phyloP scores from a whole-genome alignment of 2,888 invertebrate genomes.

The Ectemnius cavifrons region DNA sequence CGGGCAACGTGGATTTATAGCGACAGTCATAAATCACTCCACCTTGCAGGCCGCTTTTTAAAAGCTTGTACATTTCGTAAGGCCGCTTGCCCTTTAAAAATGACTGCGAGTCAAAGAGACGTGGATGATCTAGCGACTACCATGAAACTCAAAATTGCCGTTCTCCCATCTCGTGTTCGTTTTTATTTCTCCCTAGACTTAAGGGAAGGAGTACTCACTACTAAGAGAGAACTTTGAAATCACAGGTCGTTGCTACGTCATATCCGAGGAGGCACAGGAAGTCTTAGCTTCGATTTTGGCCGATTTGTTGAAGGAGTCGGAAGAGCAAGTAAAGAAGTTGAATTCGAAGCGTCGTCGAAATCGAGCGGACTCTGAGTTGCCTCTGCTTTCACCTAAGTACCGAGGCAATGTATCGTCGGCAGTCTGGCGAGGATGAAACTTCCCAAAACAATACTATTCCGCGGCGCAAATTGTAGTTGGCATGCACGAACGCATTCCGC shows the following conservation, averaged over 20 bases:
- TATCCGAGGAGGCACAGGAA: background rate
- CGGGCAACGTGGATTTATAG: too few relatives aligned
- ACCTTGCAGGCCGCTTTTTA: too few relatives aligned
- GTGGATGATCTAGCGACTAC: too few relatives aligned
- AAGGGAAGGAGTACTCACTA: too few relatives aligned
- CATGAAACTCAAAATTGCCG: too few relatives aligned
- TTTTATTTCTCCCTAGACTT: too few relatives aligned
- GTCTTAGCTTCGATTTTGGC: slow-evolving; percentile 48
- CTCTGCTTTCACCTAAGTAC: slow-evolving; percentile 68
- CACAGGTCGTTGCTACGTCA: slow-evolving; percentile 4
- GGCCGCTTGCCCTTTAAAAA: too few relatives aligned
- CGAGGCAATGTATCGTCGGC: background rate
- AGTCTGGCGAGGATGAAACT: background rate
- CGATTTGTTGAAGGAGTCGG: slow-evolving; percentile 73
- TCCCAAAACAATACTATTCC: background rate
- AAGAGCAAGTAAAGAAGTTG: slow-evolving; percentile 71
- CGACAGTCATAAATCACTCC: too few relatives aligned
- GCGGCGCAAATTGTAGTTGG: background rate
- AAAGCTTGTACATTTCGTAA: too few relatives aligned
- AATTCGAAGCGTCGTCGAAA: slow-evolving; percentile 69
- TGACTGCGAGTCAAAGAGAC: too few relatives aligned
- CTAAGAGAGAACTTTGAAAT: background rate
- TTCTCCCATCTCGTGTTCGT: too few relatives aligned
- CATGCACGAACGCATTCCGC: too few relatives aligned
- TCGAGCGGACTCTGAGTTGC: slow-evolving; percentile 70